A percentile compares a stretch with the other conserved stretches of the same genome.
These are phyloP conservation scores for Xenopus borealis DNA, from an alignment of 2,113 vertebrate species.

Conservation along the genomic window DNA sequence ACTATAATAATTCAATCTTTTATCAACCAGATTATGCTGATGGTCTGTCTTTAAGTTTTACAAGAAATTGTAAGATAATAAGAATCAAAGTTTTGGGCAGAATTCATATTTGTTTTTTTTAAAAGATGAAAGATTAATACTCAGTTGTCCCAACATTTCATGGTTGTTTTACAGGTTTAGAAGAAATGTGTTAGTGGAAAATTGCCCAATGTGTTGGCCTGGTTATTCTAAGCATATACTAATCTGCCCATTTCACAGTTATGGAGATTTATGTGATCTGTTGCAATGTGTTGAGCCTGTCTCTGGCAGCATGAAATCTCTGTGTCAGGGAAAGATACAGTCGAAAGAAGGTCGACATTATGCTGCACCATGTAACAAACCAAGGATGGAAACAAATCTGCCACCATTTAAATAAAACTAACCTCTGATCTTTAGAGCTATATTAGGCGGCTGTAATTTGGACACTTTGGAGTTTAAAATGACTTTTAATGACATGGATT, in stretches of 20 bases:
- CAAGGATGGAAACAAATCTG: neutral
- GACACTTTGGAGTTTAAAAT: no score
- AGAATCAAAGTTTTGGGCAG: no score
- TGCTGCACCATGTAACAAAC: neutral
- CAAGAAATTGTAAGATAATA: no score
- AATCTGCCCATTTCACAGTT: conserved; percentile 8
- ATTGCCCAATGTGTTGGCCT: neutral
- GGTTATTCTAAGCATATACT: neutral
- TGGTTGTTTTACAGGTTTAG: neutral
- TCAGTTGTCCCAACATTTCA: neutral
- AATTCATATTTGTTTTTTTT: neutral
- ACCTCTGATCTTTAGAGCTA: no score
- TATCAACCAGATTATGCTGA: no score
- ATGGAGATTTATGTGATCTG: neutral
- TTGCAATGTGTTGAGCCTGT: neutral
- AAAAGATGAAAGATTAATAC: neutral
- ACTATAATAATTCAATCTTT: no score
- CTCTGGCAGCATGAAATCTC: conserved; percentile 5
- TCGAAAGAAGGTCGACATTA: neutral
- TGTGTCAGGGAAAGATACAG: neutral
- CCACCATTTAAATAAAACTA: no score
- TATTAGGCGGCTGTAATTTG: no score
- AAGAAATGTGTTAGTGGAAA: conserved; percentile 1
- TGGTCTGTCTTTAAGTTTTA: no score
- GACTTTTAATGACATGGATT: no score